These are phyloP conservation scores for Ochropleura plecta DNA, from an alignment of 2,888 invertebrate species.

Conservation along the genomic window DNA sequence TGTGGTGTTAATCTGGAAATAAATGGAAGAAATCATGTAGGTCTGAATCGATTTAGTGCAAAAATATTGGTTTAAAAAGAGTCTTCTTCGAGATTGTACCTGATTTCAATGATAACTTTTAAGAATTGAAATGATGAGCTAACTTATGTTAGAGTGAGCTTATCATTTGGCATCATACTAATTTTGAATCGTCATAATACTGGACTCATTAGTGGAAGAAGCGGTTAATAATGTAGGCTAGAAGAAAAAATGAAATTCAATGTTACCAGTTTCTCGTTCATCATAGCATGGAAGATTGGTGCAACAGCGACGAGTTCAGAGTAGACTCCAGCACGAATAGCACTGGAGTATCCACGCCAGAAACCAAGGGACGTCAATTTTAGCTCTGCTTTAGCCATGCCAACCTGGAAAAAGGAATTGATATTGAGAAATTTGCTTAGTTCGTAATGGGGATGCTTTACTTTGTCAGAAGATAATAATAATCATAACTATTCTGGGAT, in stretches of 20 bases:
- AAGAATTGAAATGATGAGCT: not conserved
- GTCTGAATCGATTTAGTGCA: not conserved
- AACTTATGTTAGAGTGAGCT: not conserved
- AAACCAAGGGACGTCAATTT: conserved; percentile 93
- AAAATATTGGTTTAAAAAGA: not conserved
- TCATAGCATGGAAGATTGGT: conserved; percentile 94
- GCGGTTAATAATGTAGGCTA: not conserved
- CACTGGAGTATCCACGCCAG: conserved; percentile 95
- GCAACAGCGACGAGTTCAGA: conserved; percentile 94
- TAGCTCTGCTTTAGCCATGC: conserved; percentile 91
- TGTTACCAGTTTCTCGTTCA: conserved; percentile 92
- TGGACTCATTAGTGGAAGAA: not conserved
- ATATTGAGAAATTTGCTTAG: not conserved
- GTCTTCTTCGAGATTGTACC: not conserved
- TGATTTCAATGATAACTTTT: not conserved
- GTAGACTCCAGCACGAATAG: conserved; percentile 94
- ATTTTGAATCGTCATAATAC: not conserved
- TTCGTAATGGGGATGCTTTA: no score
- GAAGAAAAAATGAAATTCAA: not conserved
- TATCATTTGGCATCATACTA: not conserved
- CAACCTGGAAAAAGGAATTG: conserved; percentile 82
- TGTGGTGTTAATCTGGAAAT: conserved; percentile 90
- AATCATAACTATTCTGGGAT: no score
- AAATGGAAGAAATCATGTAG: not conserved
- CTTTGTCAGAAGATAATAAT: not conserved